phyloP scores from a whole-genome alignment of 2,888 invertebrate genomes.

The Limnephilus lunatus region DNA sequence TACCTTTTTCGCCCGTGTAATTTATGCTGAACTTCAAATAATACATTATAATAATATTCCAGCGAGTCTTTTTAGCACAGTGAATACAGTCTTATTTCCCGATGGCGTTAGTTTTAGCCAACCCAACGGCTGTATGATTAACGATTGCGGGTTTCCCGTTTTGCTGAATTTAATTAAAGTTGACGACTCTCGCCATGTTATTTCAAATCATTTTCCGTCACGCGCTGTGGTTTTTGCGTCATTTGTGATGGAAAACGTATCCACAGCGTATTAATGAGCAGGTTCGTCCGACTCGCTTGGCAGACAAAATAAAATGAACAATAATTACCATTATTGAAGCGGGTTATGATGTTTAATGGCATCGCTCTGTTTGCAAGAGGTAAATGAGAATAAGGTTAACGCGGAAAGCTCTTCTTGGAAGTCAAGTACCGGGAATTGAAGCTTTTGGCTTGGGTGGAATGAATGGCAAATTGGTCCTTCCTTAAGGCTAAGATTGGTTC shows the following conservation, averaged over 20 bases:
- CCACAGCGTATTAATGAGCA: background rate
- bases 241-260: constrained; percentile 21
- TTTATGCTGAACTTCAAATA: background rate
- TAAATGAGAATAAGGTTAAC: background rate
- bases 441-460: background rate
- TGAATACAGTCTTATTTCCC: constrained; percentile 11
- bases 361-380: background rate
- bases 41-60: background rate
- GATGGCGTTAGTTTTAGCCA: background rate
- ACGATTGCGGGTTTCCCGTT: constrained; percentile 30
- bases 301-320: background rate
- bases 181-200: constrained; percentile 39
- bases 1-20: background rate
- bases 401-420: background rate
- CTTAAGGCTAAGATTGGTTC: background rate
- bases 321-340: background rate
- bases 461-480: background rate
- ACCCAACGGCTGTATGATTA: constrained; percentile 11
- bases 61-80: background rate
- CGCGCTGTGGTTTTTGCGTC: constrained; percentile 7
- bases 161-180: constrained; percentile 39
- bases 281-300: background rate
- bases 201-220: constrained; percentile 33
- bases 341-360: background rate
- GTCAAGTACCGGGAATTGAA: background rate